Evolutionary conservation across 2,113 vertebrate genomes (phyloP), one percentile per base, ranked within the genome.

Genomic region (Chaetorhynchus papuensis): DNA sequence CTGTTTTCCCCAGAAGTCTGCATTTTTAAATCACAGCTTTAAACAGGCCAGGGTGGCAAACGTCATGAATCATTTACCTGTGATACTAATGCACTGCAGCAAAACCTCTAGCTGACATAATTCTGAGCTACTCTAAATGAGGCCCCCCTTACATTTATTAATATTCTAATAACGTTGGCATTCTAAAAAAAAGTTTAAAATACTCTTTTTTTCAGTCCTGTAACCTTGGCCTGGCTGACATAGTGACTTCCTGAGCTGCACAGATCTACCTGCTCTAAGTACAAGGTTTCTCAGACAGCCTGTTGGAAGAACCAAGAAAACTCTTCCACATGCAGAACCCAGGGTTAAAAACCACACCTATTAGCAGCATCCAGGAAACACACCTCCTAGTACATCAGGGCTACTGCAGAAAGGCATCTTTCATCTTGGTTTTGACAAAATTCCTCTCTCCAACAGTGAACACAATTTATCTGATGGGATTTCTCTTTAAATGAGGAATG

Each of bases 401-500:
- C 68, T 57, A 63, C 69, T 39, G 22, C 53, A 63, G 71, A 61
- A 89, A 93, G 16, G 15, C 35, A 60, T 84, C 74, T 76, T 89
- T 57, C 87, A 92, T 72, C 77, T 47, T 52, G 27, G 42, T 91
- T 95, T 92, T 94, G 66, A 82, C 39, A 83, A 87, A 96, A 94
- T 84, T 63, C 37, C 22, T 94, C 61, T 84, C 79, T 57, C 50
- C 23, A 19, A 19, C 56, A 78, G 39, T 10, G 72, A 82, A 71
- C 3, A 12, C 30, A 66, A 94, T 84, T 81, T 82, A 68, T 83
- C 65, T 87, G 84, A 89, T 64, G 42, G 42, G 66, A 84, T 60
- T 61, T 75, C 78, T 94, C 65, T 93, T 94, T 84, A 96, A 95
- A 87, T 83, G 33, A 90, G 83, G 61, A 96, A 95, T 65, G 54